These are phyloP conservation scores for Trachymyrmex septentrionalis DNA, from an alignment of 1,140 invertebrate genomes.

Conservation along the genomic window DNA sequence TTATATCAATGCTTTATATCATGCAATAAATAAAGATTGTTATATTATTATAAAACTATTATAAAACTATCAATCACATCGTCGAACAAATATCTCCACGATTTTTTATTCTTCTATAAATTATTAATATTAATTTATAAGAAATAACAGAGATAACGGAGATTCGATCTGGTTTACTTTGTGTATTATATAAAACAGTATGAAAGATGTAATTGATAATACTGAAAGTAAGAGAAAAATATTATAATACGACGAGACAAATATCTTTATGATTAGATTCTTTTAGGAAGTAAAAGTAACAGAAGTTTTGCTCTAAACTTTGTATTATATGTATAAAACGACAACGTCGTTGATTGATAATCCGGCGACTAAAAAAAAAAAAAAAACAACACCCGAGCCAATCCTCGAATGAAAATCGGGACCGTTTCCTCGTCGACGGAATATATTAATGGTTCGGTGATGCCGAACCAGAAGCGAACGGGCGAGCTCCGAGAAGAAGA, in stretches of 20 bases:
- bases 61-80: too few relatives aligned
- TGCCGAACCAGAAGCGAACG: conserved; percentile 30
- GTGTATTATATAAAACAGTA: too few relatives aligned
- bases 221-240: neutral
- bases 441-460: conserved; percentile 64
- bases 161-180: too few relatives aligned
- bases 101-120: too few relatives aligned
- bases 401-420: neutral
- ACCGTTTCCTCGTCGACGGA: conserved; percentile 38
- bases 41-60: too few relatives aligned
- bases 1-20: too few relatives aligned
- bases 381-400: neutral
- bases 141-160: too few relatives aligned
- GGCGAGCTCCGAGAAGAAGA: conserved; percentile 65
- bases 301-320: neutral
- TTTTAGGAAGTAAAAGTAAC: neutral
- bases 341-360: neutral
- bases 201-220: too few relatives aligned
- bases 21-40: too few relatives aligned
- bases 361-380: neutral
- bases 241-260: neutral
- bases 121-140: too few relatives aligned
- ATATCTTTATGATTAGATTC: neutral
- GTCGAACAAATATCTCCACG: too few relatives aligned
- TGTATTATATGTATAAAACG: neutral